Base-by-base conservation (phyloP, 2,888 invertebrate species). In the Polymixis flavicincta region DNA sequence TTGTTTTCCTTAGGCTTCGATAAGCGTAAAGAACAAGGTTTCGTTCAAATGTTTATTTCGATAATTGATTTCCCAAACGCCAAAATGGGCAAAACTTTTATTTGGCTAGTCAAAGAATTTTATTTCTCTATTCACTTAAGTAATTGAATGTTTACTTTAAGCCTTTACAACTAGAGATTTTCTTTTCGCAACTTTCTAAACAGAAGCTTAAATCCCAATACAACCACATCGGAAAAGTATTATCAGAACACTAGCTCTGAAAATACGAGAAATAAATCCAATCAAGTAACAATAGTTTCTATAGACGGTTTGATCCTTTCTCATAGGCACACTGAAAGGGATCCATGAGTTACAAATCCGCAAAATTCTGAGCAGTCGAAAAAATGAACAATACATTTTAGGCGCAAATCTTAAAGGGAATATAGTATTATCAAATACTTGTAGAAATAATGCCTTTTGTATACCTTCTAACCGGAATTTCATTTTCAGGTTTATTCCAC, bases 401-500 rank as follows among this genome's bases (percentile, higher is more conserved):
- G 72, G 70, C 52, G 37, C 60, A 80, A 79, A 76, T 72, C 65
- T 67, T 55, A 66, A 76, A 82, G 72, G 66, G 54, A 82, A 77
- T 73, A 74, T 74, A 61, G 57, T 55, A 61, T 68, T 85, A 75
- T 76, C 74, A 60, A 71, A 78, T 73, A 70, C 71, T 57, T 74
- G 76, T 55, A 19, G 60, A 55, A 71, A 77, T 76, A 78, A 83
- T 78, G 61, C 60, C 72, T 79, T 72, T 84, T 76, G 59, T 79
- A 37, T 45, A 68, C 80, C 37, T 72, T 66, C 69, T 78, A 72
- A 79, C 60, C 25, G 54, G 52, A 71, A 73, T 72, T 66, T 61
- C 61, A 60, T 71, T 89, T 89, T 73, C 97, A 97, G 99, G 98
- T 80, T 96, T 99, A 67, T 99, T 99, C 92, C 99, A 98, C 91